phyloP scores from a whole-genome alignment of 2,888 invertebrate genomes.

The Allophyes oxyacanthae region DNA sequence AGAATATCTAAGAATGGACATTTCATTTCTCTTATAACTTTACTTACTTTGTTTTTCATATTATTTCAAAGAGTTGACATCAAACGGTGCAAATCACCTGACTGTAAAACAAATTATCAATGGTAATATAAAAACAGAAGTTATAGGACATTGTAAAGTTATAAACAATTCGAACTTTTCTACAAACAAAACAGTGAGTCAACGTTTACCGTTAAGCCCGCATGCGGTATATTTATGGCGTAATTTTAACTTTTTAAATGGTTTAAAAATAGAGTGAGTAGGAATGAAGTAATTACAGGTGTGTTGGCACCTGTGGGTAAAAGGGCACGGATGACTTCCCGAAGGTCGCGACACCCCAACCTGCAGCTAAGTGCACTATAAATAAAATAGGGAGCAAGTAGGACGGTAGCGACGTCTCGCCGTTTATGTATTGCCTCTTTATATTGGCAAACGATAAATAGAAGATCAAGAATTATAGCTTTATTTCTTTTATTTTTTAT shows the following conservation, averaged over 20 bases:
- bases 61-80: slow-evolving; percentile 5
- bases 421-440: slow-evolving; percentile 28
- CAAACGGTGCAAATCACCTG: not conserved
- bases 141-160: slow-evolving; percentile 17
- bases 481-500: not conserved
- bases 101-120: not conserved
- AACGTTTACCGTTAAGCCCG: slow-evolving; percentile 54
- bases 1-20: not conserved
- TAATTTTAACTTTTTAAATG: slow-evolving; percentile 21
- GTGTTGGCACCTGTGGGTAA: slow-evolving; percentile 77
- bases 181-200: slow-evolving; percentile 46
- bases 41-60: slow-evolving; percentile 10
- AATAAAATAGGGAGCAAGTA: slow-evolving; percentile 47
- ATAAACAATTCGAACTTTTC: slow-evolving; percentile 28
- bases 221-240: slow-evolving; percentile 32
- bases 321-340: slow-evolving; percentile 64
- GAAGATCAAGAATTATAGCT: slow-evolving; percentile 12
- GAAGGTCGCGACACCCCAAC: slow-evolving; percentile 71
- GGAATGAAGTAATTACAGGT: slow-evolving; percentile 77
- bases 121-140: slow-evolving; percentile 3
- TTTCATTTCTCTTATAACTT: slow-evolving; percentile 14
- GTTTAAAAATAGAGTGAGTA: slow-evolving; percentile 59
- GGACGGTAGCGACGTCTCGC: slow-evolving; percentile 30
- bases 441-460: slow-evolving; percentile 17
- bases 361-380: slow-evolving; percentile 56